A percentile compares a stretch with the other conserved stretches of the same genome.
Evolutionary conservation across 2,797 vertebrate genomes (phyloP).

Genomic region (Kryptopterus vitreolus): DNA sequence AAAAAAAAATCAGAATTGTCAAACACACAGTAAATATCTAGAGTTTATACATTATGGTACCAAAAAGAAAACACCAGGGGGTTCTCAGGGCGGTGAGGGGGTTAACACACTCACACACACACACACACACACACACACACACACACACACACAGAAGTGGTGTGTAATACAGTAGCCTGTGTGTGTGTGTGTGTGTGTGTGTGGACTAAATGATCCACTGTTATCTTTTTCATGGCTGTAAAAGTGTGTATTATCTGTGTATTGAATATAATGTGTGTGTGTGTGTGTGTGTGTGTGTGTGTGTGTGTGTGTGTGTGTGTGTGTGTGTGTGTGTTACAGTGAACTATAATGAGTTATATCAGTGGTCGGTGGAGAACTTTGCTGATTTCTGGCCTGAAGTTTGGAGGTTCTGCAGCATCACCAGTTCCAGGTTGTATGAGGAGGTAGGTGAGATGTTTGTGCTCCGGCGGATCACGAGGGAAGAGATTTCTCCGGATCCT

Average conservation of each 20-base stretch:
- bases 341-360: conserved; percentile 89
- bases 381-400: conserved; percentile 91
- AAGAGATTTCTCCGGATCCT: no score
- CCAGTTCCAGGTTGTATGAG: conserved; percentile 82
- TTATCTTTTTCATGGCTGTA: no score
- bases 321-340: conserved; percentile 63
- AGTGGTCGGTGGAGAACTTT: conserved; percentile 89
- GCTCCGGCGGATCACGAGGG: no score
- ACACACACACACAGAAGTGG: neutral
- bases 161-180: neutral
- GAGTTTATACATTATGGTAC: no score
- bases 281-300: neutral
- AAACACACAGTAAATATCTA: no score
- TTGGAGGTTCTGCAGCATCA: conserved; percentile 87
- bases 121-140: neutral
- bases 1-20: no score
- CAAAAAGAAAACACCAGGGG: no score
- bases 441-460: conserved; percentile 75
- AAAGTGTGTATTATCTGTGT: no score
- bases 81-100: no score
- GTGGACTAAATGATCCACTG: no score
- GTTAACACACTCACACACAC: neutral
- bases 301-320: neutral
- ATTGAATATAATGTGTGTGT: no score
- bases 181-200: neutral